Conservation (phyloP, 1,140 invertebrate genomes). For the Triops longicaudatus region DNA sequence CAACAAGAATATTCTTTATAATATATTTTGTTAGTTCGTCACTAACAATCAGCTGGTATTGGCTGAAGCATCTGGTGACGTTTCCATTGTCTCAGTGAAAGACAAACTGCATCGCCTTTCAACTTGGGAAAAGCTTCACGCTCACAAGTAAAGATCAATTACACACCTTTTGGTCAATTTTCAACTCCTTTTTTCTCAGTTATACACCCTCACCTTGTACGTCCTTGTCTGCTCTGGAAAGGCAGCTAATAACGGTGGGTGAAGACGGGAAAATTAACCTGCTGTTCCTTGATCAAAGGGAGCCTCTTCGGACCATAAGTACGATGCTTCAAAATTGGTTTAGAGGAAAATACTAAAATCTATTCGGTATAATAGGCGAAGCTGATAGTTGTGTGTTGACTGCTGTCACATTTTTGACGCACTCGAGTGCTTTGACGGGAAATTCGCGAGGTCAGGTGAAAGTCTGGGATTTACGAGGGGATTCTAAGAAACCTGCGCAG, state of each 20-base stretch:
- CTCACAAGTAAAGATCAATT: slow-evolving; percentile 44
- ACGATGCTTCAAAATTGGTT: slow-evolving; percentile 29
- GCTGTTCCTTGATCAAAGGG: slow-evolving; percentile 51
- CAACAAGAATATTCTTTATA: too few species aligned
- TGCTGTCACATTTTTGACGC: slow-evolving; percentile 64
- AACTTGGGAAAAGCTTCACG: slow-evolving; percentile 55
- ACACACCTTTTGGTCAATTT: neutral
- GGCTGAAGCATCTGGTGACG: neutral
- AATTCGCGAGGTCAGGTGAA: slow-evolving; percentile 79
- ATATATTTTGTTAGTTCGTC: neutral
- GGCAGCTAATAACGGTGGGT: slow-evolving; percentile 51
- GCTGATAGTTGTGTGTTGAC: slow-evolving; percentile 71
- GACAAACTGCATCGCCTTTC: slow-evolving; percentile 29
- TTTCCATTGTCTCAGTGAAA: neutral
- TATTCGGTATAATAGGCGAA: slow-evolving; percentile 46
- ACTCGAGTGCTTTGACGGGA: slow-evolving; percentile 66
- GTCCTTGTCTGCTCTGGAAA: neutral
- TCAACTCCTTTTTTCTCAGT: neutral
- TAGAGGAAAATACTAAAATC: slow-evolving; percentile 13
- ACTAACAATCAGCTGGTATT: neutral
- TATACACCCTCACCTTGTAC: slow-evolving; percentile 32
- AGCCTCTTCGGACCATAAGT: slow-evolving; percentile 54
- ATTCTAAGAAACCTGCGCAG: slow-evolving; percentile 37
- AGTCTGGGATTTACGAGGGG: slow-evolving; percentile 66
- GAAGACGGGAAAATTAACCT: slow-evolving; percentile 72